Evolutionary conservation across 2,113 vertebrate genomes (phyloP).

Genomic region (Accipiter virgatus): DNA sequence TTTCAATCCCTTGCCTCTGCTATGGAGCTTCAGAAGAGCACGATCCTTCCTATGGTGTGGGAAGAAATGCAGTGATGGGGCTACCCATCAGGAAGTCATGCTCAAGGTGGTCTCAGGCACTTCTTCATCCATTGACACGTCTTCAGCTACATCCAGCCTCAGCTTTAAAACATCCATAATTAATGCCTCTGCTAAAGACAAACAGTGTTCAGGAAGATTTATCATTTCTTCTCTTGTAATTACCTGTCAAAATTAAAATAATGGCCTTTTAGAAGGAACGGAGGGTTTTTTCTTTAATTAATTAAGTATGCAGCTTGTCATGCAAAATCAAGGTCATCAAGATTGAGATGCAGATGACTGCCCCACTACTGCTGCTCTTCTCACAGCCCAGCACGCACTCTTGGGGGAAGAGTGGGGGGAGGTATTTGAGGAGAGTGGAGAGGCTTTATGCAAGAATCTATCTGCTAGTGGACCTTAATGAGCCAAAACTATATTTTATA

Average conservation of each 20-base stretch:
- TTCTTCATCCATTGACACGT: background rate
- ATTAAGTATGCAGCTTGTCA: constrained; percentile 49
- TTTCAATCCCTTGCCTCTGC: background rate
- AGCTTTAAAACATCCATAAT: background rate
- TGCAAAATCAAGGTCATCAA: constrained; percentile 44
- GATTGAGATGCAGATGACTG: background rate
- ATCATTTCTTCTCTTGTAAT: constrained; percentile 38
- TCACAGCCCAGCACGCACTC: background rate
- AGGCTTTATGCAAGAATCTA: background rate
- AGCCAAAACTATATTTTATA: background rate
- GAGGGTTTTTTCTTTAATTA: background rate
- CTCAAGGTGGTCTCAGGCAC: background rate
- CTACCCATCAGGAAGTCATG: background rate
- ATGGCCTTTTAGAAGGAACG: background rate
- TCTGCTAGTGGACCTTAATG: background rate
- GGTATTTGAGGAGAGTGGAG: background rate
- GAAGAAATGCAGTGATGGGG: background rate
- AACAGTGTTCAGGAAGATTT: constrained; percentile 13
- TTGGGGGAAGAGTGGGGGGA: background rate
- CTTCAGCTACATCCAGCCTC: background rate
- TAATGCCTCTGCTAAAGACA: constrained; percentile 16
- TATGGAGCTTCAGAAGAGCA: background rate
- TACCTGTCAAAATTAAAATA: constrained; percentile 36
- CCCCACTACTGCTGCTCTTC: background rate
- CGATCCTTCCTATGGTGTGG: accelerated